Evolutionary conservation across 2,888 invertebrate species (phyloP).

Genomic region (Neoscelio sp.): DNA sequence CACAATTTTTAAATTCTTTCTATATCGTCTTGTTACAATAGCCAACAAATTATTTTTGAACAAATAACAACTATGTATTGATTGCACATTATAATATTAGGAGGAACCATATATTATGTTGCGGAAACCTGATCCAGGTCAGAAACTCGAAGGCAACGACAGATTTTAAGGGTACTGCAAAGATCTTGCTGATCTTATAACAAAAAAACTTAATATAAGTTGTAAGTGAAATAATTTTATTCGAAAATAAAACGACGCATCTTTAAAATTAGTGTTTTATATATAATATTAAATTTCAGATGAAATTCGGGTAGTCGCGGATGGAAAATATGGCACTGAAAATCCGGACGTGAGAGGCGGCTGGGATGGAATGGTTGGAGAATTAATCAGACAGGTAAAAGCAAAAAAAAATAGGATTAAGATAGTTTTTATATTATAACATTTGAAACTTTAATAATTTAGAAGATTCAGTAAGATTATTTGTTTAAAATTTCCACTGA

Average conservation of each 20-base stretch:
- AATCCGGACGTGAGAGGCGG: constrained; percentile 89
- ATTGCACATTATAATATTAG: too few relatives aligned
- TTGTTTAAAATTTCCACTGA: too few relatives aligned
- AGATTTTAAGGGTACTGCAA: constrained; percentile 96
- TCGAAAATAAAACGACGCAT: constrained; percentile 2
- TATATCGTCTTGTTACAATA: too few relatives aligned
- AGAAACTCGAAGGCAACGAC: constrained; percentile 88
- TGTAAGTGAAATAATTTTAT: constrained; percentile 91
- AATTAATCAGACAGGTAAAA: constrained; percentile 92
- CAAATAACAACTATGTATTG: too few relatives aligned
- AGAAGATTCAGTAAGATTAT: too few relatives aligned
- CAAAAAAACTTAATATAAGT: constrained; percentile 91
- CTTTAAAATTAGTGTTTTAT: not conserved
- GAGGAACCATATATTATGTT: constrained; percentile 96
- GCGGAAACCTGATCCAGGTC: constrained; percentile 87
- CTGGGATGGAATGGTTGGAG: constrained; percentile 95
- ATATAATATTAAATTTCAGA: constrained; percentile 84
- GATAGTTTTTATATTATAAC: too few relatives aligned
- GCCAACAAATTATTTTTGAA: too few relatives aligned
- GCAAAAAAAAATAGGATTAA: too few relatives aligned
- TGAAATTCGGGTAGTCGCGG: constrained; percentile 93
- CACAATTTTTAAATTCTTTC: too few relatives aligned
- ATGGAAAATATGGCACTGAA: constrained; percentile 93
- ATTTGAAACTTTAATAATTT: too few relatives aligned
- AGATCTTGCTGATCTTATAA: constrained; percentile 93